Evolutionary conservation across 2,113 vertebrate genomes (phyloP).

Genomic region (Meriones unguiculatus): DNA sequence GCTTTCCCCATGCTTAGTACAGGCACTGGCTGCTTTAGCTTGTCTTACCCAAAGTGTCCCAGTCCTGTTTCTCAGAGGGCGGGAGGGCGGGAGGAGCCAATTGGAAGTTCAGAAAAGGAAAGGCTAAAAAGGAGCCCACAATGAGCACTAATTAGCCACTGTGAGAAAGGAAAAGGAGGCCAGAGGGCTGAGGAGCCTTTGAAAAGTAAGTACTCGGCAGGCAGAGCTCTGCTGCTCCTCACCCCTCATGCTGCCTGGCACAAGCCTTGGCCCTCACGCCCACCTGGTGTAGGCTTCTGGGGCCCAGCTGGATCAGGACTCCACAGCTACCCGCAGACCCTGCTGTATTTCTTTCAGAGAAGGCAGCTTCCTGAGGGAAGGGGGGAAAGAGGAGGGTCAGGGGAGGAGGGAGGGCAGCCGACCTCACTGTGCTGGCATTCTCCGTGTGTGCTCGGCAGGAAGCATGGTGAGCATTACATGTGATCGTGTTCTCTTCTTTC

Average conservation of each 20-base stretch:
- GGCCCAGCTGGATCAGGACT: neutral
- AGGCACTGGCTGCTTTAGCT: neutral
- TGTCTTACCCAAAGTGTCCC: neutral
- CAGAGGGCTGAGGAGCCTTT: conserved; percentile 65
- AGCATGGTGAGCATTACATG: neutral
- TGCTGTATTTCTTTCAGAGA: neutral
- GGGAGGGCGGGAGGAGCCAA: conserved; percentile 46
- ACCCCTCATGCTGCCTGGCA: neutral
- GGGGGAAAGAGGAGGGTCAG: neutral
- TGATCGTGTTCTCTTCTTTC: neutral
- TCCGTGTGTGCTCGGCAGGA: neutral
- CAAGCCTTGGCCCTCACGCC: neutral
- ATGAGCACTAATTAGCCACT: conserved; percentile 75
- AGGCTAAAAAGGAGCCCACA: conserved; percentile 79
- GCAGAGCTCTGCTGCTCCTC: neutral
- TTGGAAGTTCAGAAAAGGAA: conserved; percentile 82
- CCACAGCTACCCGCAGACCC: neutral
- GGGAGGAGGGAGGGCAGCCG: neutral
- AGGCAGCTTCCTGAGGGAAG: neutral
- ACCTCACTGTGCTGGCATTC: neutral
- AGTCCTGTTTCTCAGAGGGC: neutral
- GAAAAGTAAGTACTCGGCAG: conserved; percentile 55
- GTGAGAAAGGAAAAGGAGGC: conserved; percentile 75
- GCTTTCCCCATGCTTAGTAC: neutral
- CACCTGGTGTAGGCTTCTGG: neutral